phyloP scores from a whole-genome alignment of 2,888 invertebrate species.

The Drosophila meridionalis region DNA sequence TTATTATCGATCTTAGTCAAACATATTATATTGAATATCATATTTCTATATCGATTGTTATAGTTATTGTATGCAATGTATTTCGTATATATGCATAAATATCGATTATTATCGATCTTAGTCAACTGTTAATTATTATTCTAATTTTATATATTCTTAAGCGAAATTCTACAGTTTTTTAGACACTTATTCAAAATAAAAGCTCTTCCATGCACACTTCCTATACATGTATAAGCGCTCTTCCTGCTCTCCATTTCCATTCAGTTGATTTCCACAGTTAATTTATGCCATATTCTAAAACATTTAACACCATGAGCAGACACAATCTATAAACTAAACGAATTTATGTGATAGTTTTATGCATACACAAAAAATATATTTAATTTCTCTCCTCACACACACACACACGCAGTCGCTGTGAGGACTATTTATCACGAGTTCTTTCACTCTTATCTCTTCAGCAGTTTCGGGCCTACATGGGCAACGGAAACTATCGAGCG shows the following conservation, averaged over 20 bases:
- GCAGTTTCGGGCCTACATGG: neutral
- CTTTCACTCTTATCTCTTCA: constrained; percentile 28
- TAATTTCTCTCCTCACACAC: neutral
- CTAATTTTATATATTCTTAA: neutral
- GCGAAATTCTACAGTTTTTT: neutral
- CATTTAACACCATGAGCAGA: neutral
- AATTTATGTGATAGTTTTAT: constrained; percentile 11
- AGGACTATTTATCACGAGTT: constrained; percentile 5
- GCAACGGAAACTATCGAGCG: constrained; percentile 9
- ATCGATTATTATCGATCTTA: neutral
- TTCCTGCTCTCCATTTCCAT: neutral
- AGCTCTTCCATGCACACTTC: neutral
- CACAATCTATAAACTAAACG: constrained; percentile 12
- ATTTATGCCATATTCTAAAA: neutral
- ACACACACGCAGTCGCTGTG: constrained; percentile 1
- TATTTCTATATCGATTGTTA: no score
- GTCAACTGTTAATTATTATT: neutral
- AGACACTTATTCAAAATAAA: neutral
- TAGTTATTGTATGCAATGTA: no score
- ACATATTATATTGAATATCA: no score
- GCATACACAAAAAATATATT: neutral
- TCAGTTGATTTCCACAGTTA: neutral
- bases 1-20: no score
- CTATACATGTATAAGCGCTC: neutral
- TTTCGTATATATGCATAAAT: no score